phyloP scores from a whole-genome alignment of 2,797 vertebrate genomes.

The Poeciliopsis gracilis region DNA sequence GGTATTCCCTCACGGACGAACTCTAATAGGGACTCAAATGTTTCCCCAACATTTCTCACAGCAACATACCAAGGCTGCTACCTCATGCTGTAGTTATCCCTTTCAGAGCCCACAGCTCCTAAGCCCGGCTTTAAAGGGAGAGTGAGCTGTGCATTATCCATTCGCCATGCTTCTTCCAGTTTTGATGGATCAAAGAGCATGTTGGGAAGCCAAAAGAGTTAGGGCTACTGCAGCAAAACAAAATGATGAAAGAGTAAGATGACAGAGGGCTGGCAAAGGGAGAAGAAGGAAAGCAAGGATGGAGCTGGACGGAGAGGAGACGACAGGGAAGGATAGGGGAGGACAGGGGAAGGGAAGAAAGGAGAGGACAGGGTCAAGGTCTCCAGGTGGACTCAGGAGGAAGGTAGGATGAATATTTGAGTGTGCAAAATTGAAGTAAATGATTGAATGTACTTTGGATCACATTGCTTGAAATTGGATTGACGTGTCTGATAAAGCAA shows the following conservation, averaged over 20 bases:
- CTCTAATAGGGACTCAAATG: conserved; percentile 10
- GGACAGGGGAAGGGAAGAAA: conserved; percentile 10
- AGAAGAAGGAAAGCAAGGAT: conserved; percentile 8
- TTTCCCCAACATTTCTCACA: conserved; percentile 39
- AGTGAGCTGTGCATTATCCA: conserved; percentile 60
- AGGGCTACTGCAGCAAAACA: conserved; percentile 37
- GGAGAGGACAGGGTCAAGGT: conserved; percentile 35
- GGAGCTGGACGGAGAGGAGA: background rate
- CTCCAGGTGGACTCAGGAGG: conserved; percentile 6
- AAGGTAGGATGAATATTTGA: conserved; percentile 1
- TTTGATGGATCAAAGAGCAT: conserved; percentile 68
- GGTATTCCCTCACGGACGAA: background rate
- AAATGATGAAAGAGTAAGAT: conserved; percentile 30
- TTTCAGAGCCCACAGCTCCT: conserved; percentile 50
- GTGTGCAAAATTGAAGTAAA: background rate
- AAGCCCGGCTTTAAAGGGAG: conserved; percentile 46
- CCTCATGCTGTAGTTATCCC: conserved; percentile 49
- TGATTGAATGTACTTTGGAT: background rate
- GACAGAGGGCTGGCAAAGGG: conserved; percentile 36
- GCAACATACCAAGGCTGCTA: conserved; percentile 60
- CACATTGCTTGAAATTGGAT: background rate
- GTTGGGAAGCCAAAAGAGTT: conserved; percentile 41
- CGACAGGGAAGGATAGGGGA: conserved; percentile 4
- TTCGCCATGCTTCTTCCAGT: conserved; percentile 55
- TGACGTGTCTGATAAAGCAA: background rate